These are phyloP conservation scores for Megalurothrips usitatus DNA, from an alignment of 2,888 invertebrate genomes.

Conservation along the genomic window DNA sequence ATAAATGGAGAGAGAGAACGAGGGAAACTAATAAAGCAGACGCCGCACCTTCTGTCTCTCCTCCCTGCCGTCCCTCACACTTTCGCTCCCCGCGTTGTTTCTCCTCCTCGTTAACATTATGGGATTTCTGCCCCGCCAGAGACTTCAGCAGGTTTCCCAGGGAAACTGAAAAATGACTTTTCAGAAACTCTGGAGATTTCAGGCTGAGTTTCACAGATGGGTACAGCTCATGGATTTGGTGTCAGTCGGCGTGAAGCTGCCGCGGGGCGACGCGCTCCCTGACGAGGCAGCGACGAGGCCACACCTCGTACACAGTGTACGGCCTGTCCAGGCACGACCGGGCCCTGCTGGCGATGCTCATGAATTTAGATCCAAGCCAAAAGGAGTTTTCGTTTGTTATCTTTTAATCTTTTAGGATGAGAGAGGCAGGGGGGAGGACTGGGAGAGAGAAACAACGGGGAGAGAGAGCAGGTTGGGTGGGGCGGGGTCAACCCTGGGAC, in stretches of 20 bases:
- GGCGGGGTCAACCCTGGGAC: background rate
- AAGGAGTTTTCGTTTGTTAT: constrained; percentile 18
- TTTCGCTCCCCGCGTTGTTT: background rate
- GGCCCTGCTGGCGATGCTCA: background rate
- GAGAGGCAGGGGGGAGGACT: background rate
- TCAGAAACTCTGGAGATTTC: no score
- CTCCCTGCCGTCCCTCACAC: background rate
- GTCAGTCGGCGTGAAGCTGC: no score
- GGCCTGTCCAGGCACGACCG: background rate
- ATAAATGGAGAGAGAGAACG: background rate
- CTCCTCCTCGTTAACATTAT: background rate
- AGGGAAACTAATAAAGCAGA: background rate
- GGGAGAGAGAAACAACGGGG: background rate
- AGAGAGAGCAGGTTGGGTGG: background rate
- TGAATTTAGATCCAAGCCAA: constrained; percentile 24
- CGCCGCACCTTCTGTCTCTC: background rate
- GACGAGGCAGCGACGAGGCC: background rate
- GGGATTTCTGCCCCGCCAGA: no score
- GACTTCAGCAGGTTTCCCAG: no score
- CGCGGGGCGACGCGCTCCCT: no score
- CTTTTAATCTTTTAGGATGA: constrained; percentile 18
- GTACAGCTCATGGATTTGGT: no score
- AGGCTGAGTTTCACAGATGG: no score
- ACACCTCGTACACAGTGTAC: background rate
- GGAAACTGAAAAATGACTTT: no score